Evolutionary conservation across 1,140 invertebrate genomes (phyloP), one percentile per base, ranked within the genome.

Genomic region (Paraescarpia echinospica): DNA sequence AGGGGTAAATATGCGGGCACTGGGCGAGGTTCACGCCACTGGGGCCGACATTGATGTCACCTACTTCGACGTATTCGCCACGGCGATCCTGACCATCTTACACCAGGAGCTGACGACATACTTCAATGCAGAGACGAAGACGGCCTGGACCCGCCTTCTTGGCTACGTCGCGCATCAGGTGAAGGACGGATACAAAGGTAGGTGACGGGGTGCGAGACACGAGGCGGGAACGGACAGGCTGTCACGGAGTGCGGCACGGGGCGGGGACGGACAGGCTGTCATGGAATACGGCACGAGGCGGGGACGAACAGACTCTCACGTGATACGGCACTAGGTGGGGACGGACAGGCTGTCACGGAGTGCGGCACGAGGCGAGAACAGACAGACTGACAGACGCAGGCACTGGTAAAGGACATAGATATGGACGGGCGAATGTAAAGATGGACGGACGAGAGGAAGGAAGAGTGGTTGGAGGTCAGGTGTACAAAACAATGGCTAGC

Each of bases 61-160:
- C 33, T 94, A 94, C 91, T 94, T 94, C 92, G 93, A 94, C 91
- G 93, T 92, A 14, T 95, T 94, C 91, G 93, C 90, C 1, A 92
- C 93, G 31, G 93, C 94, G 0, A 94, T 95, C 92, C 90, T 94
- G 22, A 92, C 92, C 35, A 92, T 94, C 4, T 93, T 93, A 93
- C 91, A 93, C 35, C 90, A 94, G 48, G 94, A 94, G 93, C 91
- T 95, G 31, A 92, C 91, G 34, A 92, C 91, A 27, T 91, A 92
- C n/a, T 95, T 94, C 92, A 92, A 89, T 8, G 92, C 92, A 0
- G 93, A 94, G 31, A 91, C 92, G 22, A 88, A 89, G 22, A 35
- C 89, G 34, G 93, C 94, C 0, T 95, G 94, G 94, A n/a, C 33
- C 8, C 91, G 34, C 31, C 89, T 95, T 33, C 92, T 94, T 77